Evolutionary conservation across 1,140 invertebrate genomes (phyloP), one percentile per base, ranked within the genome.

Genomic region (Akabosia matsudoensis): DNA sequence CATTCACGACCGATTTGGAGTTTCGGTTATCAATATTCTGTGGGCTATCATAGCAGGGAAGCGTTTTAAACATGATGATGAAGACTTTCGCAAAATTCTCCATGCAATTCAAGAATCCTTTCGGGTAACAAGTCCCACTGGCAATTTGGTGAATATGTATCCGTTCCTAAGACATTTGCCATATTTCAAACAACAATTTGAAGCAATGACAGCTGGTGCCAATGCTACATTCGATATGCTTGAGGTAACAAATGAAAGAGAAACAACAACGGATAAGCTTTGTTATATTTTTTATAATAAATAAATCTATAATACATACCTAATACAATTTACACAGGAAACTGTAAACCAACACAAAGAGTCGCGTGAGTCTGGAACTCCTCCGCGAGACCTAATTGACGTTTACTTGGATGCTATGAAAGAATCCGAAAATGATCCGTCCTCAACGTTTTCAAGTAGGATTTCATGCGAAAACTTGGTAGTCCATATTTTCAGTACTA

Each of bases 21-120:
- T 91, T 0, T 85, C 88, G 14, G 89, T 92, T 0, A 86, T 93
- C 77, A 94, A 93, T 82, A 89, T 92, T 0, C 81, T 93, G 0
- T 94, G 92, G 92, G 88, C 86, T 31, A 85, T 92, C 45, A 87
- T 89, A 0, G 89, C 91, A 7, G 93, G 93, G 72, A 86, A 88
- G 74, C 82, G 86, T 56, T 86, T 88, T 16, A 79, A 82, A 7
- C 83, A 85, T 73, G 79, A 87, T 73, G 86, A 91, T 81, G 82
- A 85, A 1, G 85, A 88, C 52, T 83, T 92, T 64, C 82, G 86
- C n/a, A 84, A 85, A 14, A 84, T 93, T 28, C 83, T 92, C 0
- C 83, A 88, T 14, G 83, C 92, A n/a, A 85, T 94, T 83, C 16
- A 75, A 33, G 31, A 67, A 7, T 13, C 24, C 18, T 79, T 79